Evolutionary conservation across 2,113 vertebrate genomes (phyloP).

Genomic region (Chunga burmeisteri): DNA sequence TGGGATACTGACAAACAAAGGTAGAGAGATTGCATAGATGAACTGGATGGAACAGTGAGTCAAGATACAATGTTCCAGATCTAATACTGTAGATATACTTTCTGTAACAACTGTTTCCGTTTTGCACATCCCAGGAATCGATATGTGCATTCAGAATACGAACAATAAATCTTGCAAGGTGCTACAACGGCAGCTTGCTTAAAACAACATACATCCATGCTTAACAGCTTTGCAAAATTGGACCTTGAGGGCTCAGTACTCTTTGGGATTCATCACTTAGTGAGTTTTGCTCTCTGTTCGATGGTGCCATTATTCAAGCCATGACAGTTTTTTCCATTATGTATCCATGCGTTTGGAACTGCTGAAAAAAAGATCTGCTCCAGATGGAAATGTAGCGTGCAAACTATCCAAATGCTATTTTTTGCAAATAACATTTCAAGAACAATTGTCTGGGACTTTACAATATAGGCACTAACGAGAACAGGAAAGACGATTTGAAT

Average conservation of each 20-base stretch:
- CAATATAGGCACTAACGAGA: background rate
- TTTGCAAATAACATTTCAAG: background rate
- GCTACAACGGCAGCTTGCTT: slow-evolving; percentile 2
- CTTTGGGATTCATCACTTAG: background rate
- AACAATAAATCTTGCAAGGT: background rate
- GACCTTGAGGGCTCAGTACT: background rate
- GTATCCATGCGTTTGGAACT: background rate
- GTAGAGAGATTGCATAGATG: background rate
- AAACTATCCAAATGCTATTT: background rate
- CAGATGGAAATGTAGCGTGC: background rate
- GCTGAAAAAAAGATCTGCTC: background rate
- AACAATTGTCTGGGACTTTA: background rate
- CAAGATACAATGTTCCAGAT: background rate
- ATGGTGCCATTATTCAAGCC: background rate
- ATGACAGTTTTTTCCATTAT: slow-evolving; percentile 2
- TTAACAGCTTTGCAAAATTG: background rate
- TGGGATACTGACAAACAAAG: background rate
- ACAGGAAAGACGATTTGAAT: background rate
- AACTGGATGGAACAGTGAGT: background rate
- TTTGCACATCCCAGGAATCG: background rate
- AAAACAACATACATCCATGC: background rate
- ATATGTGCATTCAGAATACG: background rate
- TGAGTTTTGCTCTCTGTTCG: background rate
- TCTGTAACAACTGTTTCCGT: background rate
- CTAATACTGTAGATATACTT: background rate